phyloP scores from a whole-genome alignment of 2,797 vertebrate species.

The Brachyalestes nurse region DNA sequence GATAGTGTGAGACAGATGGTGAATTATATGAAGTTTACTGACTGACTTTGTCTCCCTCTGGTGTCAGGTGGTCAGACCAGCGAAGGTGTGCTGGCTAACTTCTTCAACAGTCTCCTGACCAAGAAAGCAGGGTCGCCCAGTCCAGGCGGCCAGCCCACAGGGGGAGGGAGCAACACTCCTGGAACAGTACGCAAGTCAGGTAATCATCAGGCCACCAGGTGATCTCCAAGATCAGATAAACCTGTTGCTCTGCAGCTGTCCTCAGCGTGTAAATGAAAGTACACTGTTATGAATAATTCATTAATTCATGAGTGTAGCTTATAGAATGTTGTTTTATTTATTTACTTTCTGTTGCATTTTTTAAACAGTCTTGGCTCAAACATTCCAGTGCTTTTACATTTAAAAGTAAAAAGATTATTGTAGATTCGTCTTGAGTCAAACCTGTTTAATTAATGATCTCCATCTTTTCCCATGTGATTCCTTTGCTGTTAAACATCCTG shows the following conservation, averaged over 20 bases:
- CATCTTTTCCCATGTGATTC: background rate
- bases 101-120: slow-evolving; percentile 97
- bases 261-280: background rate
- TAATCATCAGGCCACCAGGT: slow-evolving; percentile 58
- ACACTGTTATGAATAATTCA: background rate
- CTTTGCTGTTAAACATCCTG: background rate
- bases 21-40: slow-evolving; percentile 23
- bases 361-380: background rate
- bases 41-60: background rate
- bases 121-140: slow-evolving; percentile 95
- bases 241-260: background rate
- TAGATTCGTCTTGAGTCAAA: background rate
- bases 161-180: slow-evolving; percentile 85
- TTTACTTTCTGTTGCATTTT: background rate
- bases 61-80: slow-evolving; percentile 91
- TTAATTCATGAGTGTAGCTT: too few relatives aligned
- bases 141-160: slow-evolving; percentile 80
- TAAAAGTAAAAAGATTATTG: background rate
- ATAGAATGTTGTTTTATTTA: too few relatives aligned
- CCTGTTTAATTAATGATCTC: background rate
- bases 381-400: background rate
- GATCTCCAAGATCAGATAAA: background rate
- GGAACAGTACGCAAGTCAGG: slow-evolving; percentile 95
- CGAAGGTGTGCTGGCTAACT: slow-evolving; percentile 97
- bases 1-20: background rate